These are phyloP conservation scores for Lordiphosa stackelbergi DNA, from an alignment of 1,140 invertebrate genomes.

Conservation along the genomic window DNA sequence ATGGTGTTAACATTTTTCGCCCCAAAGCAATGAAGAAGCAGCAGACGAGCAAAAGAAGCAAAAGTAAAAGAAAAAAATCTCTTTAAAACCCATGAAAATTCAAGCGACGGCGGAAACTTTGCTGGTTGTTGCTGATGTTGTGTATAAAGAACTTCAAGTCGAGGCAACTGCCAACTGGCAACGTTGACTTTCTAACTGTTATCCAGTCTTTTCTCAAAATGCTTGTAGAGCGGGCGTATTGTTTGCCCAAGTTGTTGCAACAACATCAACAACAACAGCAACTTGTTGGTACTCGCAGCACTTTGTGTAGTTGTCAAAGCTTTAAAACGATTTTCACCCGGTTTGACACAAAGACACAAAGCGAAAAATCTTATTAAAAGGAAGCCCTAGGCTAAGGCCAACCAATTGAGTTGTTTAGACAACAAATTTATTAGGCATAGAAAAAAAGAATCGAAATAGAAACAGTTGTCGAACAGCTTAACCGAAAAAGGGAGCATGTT, in stretches of 20 bases:
- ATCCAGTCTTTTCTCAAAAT: conserved; percentile 56
- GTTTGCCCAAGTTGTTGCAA: conserved; percentile 47
- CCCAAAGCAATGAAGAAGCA: conserved; percentile 44
- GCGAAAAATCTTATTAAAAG: conserved; percentile 58
- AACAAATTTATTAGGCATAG: conserved; percentile 41
- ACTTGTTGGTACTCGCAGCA: conserved; percentile 13
- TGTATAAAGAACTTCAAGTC: conserved; percentile 42
- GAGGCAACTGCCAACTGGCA: conserved; percentile 21
- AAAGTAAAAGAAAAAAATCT: conserved; percentile 40
- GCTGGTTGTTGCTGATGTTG: conserved; percentile 27
- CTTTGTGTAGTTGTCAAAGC: conserved; percentile 61
- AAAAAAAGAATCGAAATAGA: conserved; percentile 1
- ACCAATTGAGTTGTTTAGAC: conserved; percentile 66
- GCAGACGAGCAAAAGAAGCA: conserved; percentile 9
- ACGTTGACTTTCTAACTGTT: conserved; percentile 71
- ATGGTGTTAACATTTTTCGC: conserved; percentile 72
- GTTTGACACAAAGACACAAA: conserved; percentile 63
- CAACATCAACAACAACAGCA: conserved; percentile 4
- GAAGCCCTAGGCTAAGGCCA: conserved; percentile 14
- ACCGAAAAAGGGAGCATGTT: too few species aligned
- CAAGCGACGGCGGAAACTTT: conserved; percentile 60
- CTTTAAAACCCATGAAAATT: conserved; percentile 74
- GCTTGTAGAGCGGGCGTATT: conserved; percentile 64
- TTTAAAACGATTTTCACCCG: conserved; percentile 73
- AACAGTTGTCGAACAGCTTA: too few species aligned